Percentiles rank a stretch among this genome's conserved stretches.
phyloP scores from a whole-genome alignment of 2,797 vertebrate genomes.

The Hipposideros larvatus region DNA sequence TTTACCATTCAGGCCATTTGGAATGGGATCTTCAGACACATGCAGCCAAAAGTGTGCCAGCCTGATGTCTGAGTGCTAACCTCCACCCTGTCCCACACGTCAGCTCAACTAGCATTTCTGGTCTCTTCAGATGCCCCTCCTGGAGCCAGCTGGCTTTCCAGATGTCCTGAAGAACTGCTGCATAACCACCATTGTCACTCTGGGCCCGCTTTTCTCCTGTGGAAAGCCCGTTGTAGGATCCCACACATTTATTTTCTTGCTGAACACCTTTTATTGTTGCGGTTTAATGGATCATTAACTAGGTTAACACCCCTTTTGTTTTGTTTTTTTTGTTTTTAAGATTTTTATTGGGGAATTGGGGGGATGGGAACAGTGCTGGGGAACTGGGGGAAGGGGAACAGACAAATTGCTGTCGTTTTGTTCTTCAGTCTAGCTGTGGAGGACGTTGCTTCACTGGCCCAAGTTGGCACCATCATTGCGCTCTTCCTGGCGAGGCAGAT shows the following conservation, averaged over 20 bases:
- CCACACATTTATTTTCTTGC: background rate
- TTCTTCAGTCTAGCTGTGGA: too few relatives aligned
- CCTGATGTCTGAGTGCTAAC: background rate
- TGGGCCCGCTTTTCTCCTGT: background rate
- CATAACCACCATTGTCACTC: accelerated
- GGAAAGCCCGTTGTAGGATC: background rate
- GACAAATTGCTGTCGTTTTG: too few relatives aligned
- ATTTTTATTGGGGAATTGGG: too few relatives aligned
- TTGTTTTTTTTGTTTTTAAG: too few relatives aligned
- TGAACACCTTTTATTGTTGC: background rate
- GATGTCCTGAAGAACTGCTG: background rate
- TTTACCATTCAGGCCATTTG: background rate
- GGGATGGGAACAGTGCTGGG: too few relatives aligned
- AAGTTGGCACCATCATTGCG: too few relatives aligned
- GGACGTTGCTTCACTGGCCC: too few relatives aligned
- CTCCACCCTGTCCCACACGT: background rate
- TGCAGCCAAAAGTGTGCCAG: background rate
- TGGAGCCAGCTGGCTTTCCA: background rate
- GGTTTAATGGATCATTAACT: background rate
- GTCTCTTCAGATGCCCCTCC: background rate
- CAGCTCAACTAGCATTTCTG: background rate
- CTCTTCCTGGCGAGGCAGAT: too few relatives aligned
- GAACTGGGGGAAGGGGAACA: too few relatives aligned
- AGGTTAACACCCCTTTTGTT: background rate
- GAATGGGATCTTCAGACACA: background rate